These are phyloP conservation scores for Trichopria drosophilae DNA, from an alignment of 2,888 invertebrate species.

Conservation along the genomic window DNA sequence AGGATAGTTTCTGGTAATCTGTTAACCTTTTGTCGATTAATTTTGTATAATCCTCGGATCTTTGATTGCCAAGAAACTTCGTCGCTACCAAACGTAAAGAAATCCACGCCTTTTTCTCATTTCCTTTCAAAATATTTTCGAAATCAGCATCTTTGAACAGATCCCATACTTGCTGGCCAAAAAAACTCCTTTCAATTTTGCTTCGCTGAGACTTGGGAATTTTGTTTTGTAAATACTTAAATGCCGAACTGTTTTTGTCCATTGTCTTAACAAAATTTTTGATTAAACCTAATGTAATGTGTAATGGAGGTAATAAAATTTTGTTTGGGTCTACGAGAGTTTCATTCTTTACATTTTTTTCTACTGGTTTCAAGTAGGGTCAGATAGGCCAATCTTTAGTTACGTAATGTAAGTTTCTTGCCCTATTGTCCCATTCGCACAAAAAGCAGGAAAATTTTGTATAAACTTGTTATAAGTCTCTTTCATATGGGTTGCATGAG, in stretches of 20 bases:
- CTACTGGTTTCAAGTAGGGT: slow-evolving; percentile 2
- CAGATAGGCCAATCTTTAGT: slow-evolving; percentile 15
- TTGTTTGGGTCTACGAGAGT: no score
- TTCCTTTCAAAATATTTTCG: slow-evolving; percentile 19
- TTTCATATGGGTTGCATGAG: no score
- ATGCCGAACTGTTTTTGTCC: no score
- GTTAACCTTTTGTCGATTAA: slow-evolving; percentile 33
- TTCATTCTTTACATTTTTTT: slow-evolving; percentile 12
- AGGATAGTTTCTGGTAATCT: no score
- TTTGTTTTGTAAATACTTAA: no score
- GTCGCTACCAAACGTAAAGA: slow-evolving; percentile 18
- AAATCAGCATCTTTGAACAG: no score
- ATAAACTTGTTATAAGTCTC: no score
- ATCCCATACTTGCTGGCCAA: no score
- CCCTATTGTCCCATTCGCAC: no score
- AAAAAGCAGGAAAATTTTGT: no score
- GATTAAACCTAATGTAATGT: slow-evolving; percentile 38
- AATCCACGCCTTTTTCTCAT: slow-evolving; percentile 31
- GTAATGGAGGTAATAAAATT: slow-evolving; percentile 21
- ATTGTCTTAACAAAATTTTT: no score
- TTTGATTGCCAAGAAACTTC: slow-evolving; percentile 28
- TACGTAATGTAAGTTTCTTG: no score
- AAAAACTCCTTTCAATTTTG: slow-evolving; percentile 38
- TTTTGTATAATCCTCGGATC: slow-evolving; percentile 31
- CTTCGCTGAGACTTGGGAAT: slow-evolving; percentile 38